Percentiles rank a stretch among this genome's conserved stretches.
Evolutionary conservation across 2,888 invertebrate genomes (phyloP).

Genomic region (Hanleya hanleyi): DNA sequence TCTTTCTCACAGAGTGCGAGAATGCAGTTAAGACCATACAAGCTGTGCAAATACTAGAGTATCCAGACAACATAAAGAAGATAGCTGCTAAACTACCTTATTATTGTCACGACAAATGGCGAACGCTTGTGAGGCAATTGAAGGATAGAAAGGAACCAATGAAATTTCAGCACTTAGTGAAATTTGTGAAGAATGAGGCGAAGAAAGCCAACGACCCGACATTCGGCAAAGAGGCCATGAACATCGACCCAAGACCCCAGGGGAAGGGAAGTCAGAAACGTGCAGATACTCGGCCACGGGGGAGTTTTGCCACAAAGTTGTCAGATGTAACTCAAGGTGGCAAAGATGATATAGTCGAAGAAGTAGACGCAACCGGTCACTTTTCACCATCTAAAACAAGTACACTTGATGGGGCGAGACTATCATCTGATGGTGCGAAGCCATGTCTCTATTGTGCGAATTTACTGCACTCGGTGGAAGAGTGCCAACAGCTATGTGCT

Average conservation of each 20-base stretch:
- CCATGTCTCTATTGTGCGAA: constrained; percentile 14
- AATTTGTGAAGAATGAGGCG: constrained; percentile 18
- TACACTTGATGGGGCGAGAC: no score
- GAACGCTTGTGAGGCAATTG: not conserved
- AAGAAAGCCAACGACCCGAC: not conserved
- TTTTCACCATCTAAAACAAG: no score
- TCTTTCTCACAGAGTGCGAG: constrained; percentile 24
- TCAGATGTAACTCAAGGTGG: no score
- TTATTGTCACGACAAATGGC: constrained; percentile 24
- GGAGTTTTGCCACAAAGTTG: no score
- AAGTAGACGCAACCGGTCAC: no score
- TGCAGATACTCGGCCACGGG: no score
- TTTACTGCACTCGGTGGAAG: not conserved
- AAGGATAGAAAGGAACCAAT: not conserved
- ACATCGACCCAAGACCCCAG: not conserved
- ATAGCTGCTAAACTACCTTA: constrained; percentile 14
- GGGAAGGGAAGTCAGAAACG: not conserved
- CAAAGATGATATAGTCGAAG: no score
- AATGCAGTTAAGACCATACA: constrained; percentile 13
- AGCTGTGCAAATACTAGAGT: constrained; percentile 13
- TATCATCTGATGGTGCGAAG: not conserved
- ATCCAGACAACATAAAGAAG: constrained; percentile 20
- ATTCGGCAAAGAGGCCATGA: not conserved
- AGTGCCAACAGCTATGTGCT: constrained; percentile 1
- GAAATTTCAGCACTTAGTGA: not conserved